These are phyloP conservation scores for Drosophila suzukii DNA, from an alignment of 1,140 invertebrate genomes.

Conservation along the genomic window DNA sequence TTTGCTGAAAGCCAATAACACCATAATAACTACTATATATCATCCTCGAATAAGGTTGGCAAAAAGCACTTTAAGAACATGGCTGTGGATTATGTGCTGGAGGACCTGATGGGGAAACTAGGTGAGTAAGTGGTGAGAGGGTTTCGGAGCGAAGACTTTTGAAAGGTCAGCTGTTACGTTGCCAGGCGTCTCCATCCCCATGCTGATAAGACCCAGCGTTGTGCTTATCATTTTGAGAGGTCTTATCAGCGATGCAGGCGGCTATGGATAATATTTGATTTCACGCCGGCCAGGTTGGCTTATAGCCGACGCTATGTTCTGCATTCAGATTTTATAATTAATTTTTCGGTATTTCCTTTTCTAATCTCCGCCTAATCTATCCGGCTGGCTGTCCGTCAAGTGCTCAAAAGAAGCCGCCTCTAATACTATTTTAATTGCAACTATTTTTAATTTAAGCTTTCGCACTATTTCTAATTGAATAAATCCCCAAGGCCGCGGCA, in stretches of 20 bases:
- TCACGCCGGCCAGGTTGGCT: background rate
- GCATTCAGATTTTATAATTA: constrained; percentile 36
- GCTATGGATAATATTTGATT: constrained; percentile 36
- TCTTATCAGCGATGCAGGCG: constrained; percentile 19
- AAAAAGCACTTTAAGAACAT: constrained; percentile 68
- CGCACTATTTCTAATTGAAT: constrained; percentile 55
- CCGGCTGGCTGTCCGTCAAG: constrained; percentile 19
- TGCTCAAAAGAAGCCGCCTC: constrained; percentile 31
- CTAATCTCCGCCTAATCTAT: constrained; percentile 26
- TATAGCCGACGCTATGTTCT: background rate
- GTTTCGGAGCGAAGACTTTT: background rate
- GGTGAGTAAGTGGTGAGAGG: constrained; percentile 83
- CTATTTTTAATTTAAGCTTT: constrained; percentile 32
- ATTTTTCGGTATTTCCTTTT: constrained; percentile 13
- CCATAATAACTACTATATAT: constrained; percentile 3
- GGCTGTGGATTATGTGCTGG: constrained; percentile 88
- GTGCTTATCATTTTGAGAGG: constrained; percentile 24
- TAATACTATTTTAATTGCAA: constrained; percentile 67
- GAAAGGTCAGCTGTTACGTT: constrained; percentile 36
- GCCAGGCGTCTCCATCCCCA: constrained; percentile 28
- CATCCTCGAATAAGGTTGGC: background rate
- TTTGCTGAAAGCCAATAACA: constrained; percentile 7
- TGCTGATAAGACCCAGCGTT: constrained; percentile 19
- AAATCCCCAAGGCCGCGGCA: constrained; percentile 54
- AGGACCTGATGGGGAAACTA: constrained; percentile 89